These are phyloP conservation scores for Melanocharis versteri DNA, from an alignment of 2,113 vertebrate genomes.

Conservation along the genomic window DNA sequence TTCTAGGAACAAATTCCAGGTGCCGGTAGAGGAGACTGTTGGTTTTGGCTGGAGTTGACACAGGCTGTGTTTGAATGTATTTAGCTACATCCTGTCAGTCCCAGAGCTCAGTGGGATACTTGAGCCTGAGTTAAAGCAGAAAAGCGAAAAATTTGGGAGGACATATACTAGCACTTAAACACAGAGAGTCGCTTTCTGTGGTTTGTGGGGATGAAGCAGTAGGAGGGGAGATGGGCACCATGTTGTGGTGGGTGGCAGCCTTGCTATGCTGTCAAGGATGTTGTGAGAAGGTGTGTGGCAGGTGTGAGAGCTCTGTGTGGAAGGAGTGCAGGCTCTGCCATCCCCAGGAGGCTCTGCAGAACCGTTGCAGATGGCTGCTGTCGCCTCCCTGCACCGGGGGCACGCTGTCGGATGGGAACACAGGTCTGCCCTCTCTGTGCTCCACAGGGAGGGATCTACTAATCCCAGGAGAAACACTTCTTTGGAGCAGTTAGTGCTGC, in stretches of 20 bases:
- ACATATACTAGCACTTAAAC: neutral
- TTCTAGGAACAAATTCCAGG: neutral
- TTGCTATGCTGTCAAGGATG: neutral
- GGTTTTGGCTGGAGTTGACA: neutral
- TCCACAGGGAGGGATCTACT: neutral
- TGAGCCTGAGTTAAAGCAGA: neutral
- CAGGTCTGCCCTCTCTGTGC: rapidly evolving
- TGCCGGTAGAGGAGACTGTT: neutral
- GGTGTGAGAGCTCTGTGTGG: neutral
- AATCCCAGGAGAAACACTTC: neutral
- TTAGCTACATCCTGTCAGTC: neutral
- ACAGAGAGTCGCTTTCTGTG: neutral
- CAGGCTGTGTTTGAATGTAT: neutral
- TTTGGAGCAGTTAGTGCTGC: neutral
- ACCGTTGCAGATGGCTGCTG: rapidly evolving
- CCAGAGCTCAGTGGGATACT: neutral
- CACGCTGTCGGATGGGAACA: rapidly evolving
- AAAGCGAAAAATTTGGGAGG: neutral
- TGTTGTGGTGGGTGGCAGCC: neutral
- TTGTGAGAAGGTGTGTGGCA: neutral
- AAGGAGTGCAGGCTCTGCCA: neutral
- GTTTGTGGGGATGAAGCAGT: neutral
- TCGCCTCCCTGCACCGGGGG: rapidly evolving
- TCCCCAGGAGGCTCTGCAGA: neutral
- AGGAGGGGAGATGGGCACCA: neutral